Base-by-base conservation (phyloP, 2,888 invertebrate genomes). In the Adelphocoris suturalis region DNA sequence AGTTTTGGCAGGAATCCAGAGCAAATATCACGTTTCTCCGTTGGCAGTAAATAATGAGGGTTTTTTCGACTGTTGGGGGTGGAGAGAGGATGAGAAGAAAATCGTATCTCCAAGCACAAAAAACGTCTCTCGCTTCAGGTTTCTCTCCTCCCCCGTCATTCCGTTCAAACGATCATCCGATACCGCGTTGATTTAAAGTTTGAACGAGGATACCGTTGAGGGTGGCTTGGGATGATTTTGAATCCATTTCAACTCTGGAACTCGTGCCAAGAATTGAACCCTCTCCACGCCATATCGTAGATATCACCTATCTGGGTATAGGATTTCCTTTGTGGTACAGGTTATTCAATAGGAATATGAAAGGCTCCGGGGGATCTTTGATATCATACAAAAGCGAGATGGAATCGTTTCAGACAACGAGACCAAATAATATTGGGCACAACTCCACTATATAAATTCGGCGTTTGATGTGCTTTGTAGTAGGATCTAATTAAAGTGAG, bases 41-140 rank as follows among this genome's bases (percentile, higher is more conserved):
- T 61, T 61, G 61, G 68, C 27, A 68, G 68, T 68, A 68, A 68
- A 68, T 68, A 68, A 68, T 68, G 68, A 68, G 68, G 61, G 61
- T 23, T 68, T 68, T 68, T 68, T 68, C 23, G 13, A 68, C 68
- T 52, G 19, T 68, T 7, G 27, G 9, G 68, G 23, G 68, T 23
- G 23, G 68, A 61, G 52, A 52, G 52, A 61, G 19, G 61, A n/a
- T 9, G 19, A n/a, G 68, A 68, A 68, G 68, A 68, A 68, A 68
- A 19, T 68, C 68, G 68, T 68, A 68, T 23, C 68, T 68, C 27
- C 23, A 68, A 9, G n/a, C 68, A 68, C 23, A 68, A 27, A n/a
- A 57, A 68, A 68, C 0, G 23, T 68, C 23, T 68, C 68, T 68
- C 68, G 68, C 23, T 68, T 68, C 23, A 23, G 13, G 27, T 57